Conservation (phyloP, 2,797 vertebrate species). For the Acanthiza pusilla region DNA sequence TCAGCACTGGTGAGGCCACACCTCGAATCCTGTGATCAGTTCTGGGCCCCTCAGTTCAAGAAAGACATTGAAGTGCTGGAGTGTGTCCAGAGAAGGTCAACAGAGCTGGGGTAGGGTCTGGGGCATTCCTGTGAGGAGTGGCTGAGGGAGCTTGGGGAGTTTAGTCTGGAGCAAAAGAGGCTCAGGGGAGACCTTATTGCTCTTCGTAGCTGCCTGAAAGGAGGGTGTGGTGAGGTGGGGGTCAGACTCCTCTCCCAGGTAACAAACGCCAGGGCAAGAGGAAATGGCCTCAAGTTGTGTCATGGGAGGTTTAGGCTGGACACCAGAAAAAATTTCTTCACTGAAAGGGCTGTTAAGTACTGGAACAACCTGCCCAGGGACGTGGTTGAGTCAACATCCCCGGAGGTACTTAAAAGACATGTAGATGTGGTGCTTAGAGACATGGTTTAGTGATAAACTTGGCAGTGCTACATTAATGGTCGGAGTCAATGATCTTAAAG, state of each 20-base stretch:
- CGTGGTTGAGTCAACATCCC: neutral
- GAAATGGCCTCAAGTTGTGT: neutral
- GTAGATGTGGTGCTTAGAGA: neutral
- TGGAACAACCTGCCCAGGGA: neutral
- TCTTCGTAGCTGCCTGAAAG: neutral
- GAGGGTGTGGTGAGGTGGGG: neutral
- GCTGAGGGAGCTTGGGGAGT: neutral
- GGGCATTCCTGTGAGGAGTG: neutral
- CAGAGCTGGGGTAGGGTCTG: too few relatives aligned
- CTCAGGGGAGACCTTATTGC: accelerated
- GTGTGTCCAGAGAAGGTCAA: neutral
- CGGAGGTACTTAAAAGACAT: neutral
- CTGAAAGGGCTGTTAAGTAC: neutral
- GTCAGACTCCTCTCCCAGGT: accelerated
- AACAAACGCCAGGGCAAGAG: neutral
- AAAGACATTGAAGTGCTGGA: neutral
- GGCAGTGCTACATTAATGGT: neutral
- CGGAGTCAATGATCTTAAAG: neutral
- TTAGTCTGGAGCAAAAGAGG: neutral
- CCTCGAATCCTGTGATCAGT: neutral
- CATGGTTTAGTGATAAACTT: neutral
- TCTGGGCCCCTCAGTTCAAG: neutral
- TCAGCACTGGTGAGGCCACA: neutral
- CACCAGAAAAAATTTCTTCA: neutral
- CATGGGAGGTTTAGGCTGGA: neutral